Evolutionary conservation across 2,888 invertebrate genomes (phyloP), one percentile per base, ranked within the genome.

Genomic region (Netelia fuscicornis): DNA sequence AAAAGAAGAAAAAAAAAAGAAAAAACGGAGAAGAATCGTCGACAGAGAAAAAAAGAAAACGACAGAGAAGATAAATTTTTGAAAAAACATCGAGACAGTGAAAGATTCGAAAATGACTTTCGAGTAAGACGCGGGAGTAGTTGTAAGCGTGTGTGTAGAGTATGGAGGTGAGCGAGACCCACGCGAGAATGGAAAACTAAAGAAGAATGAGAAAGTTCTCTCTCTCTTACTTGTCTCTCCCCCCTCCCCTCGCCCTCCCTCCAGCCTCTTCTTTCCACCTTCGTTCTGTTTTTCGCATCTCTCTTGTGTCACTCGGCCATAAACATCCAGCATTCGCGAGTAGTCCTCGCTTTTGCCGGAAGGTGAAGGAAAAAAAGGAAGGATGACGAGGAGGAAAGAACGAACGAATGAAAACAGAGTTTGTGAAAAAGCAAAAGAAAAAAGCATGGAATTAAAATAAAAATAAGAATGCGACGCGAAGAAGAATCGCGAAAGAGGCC

Each of bases 41-140:
- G 6, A 54, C 17, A n/a, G 54, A 54, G 17, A 48, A 67, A 67
- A 76, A 76, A 64, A 52, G 30, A 56, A 54, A 30, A 20, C 70
- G 60, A 60, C 44, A 13, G 37, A 20, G 52, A 58, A 81, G 54
- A 81, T 70, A 75, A n/a, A 81, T 77, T 80, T 70, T 83, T n/a
- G 9, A 8, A 1, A 44, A 44, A 64, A 20, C 78, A 52, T 8
- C 20, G 25, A 81, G 80, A 68, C 74, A 77, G 56, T 71, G 72
- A 85, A 58, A 25, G 58, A 81, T 84, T 62, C 30, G 67, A 48
- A 30, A 68, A 71, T 68, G 68, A 72, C 30, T 83, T 77, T 77
- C 20, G 54, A 48, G 67, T 42, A 44, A 48, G 48, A 48, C 25
- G 20, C 42, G 17, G 8, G 72, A 25, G 13, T 11, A 48, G 10